phyloP scores from a whole-genome alignment of 2,888 invertebrate species.

The Muschampia plurimacula region DNA sequence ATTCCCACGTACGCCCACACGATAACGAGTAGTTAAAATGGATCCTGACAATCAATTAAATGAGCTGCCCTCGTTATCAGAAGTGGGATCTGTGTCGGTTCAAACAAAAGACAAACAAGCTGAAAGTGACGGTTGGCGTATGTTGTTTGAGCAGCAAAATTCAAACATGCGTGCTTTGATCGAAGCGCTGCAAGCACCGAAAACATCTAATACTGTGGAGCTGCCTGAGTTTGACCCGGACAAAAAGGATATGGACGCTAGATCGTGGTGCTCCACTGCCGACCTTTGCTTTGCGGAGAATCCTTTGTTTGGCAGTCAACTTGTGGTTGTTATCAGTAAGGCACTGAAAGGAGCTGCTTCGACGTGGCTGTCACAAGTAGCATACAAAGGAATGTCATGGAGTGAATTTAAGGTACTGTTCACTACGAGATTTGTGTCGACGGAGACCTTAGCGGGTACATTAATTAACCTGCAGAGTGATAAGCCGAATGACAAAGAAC shows the following conservation, averaged over 20 bases:
- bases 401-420: constrained; percentile 35
- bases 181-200: constrained; percentile 31
- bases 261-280: constrained; percentile 40
- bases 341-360: constrained; percentile 41
- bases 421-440: constrained; percentile 28
- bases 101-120: not conserved
- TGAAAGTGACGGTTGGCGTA: constrained; percentile 13
- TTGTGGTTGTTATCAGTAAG: constrained; percentile 36
- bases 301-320: constrained; percentile 25
- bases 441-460: constrained; percentile 38
- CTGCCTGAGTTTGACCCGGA: constrained; percentile 41
- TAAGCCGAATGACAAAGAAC: constrained; percentile 38
- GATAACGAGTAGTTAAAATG: too few relatives aligned
- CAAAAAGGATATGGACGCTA: constrained; percentile 31
- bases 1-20: too few relatives aligned
- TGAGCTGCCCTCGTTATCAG: not conserved
- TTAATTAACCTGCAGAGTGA: constrained; percentile 20
- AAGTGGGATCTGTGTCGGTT: constrained; percentile 3
- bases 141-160: constrained; percentile 35
- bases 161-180: constrained; percentile 34
- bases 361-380: constrained; percentile 39
- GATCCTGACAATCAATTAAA: too few relatives aligned
- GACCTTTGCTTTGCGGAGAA: constrained; percentile 23
- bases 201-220: constrained; percentile 6
- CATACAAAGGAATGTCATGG: constrained; percentile 38